Evolutionary conservation across 2,888 invertebrate species (phyloP).

Genomic region (Antitype chi): DNA sequence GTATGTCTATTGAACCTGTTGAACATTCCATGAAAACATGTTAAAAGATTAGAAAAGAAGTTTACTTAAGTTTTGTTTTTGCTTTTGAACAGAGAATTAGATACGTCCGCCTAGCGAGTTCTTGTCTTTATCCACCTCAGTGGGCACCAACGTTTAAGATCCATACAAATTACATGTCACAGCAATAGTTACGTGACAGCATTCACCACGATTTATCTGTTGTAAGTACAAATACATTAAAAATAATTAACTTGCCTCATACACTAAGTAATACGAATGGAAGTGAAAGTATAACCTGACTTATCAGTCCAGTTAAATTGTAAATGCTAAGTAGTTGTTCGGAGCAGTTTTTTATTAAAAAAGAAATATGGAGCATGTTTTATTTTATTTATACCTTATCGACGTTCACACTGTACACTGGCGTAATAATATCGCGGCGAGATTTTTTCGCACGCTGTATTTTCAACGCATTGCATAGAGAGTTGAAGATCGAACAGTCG

Average conservation of each 20-base stretch:
- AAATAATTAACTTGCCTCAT: slow-evolving; percentile 61
- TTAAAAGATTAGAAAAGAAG: not conserved
- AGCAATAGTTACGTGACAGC: slow-evolving; percentile 51
- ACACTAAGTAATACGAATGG: slow-evolving; percentile 58
- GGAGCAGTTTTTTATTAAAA: slow-evolving; percentile 18
- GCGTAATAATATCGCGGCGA: too few relatives aligned
- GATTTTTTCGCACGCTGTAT: too few relatives aligned
- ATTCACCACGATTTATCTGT: slow-evolving; percentile 48
- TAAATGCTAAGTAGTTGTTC: slow-evolving; percentile 31
- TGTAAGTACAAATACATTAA: slow-evolving; percentile 54
- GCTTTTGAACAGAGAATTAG: not conserved
- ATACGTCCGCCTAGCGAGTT: not conserved
- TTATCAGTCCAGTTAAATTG: slow-evolving; percentile 50
- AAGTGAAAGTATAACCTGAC: slow-evolving; percentile 64
- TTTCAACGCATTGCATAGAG: too few relatives aligned
- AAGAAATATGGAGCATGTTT: slow-evolving; percentile 28
- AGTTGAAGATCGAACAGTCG: too few relatives aligned
- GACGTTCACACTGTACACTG: too few relatives aligned
- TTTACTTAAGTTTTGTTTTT: not conserved
- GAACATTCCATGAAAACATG: not conserved
- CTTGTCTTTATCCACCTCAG: slow-evolving; percentile 7
- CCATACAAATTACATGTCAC: slow-evolving; percentile 53
- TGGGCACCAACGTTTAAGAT: slow-evolving; percentile 33
- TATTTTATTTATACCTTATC: not conserved
- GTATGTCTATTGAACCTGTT: not conserved